A percentile compares a stretch with the other conserved stretches of the same genome.
These are phyloP conservation scores for Echinarachnius parma DNA, from an alignment of 53 echinoderm and acorn worm genomes.

Conservation along the genomic window DNA sequence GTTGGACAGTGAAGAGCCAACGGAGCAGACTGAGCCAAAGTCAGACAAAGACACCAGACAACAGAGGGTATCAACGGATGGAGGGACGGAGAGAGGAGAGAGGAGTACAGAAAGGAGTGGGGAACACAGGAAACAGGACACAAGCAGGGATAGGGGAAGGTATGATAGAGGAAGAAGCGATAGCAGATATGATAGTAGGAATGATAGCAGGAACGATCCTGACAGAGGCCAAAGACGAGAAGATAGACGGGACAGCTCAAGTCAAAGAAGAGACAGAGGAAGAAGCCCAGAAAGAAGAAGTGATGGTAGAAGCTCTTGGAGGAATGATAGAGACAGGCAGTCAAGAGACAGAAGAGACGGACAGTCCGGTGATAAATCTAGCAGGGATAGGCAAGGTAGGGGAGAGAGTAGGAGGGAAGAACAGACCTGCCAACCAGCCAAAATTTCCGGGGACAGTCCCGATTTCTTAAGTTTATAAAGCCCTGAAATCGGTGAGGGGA, in stretches of 20 bases:
- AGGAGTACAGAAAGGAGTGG: neutral
- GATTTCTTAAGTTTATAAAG: no score
- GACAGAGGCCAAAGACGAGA: neutral
- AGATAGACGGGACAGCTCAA: neutral
- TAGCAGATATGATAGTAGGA: neutral
- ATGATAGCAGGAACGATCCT: neutral
- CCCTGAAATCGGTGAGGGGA: no score
- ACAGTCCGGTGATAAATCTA: no score
- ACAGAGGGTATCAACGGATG: neutral
- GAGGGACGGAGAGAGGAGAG: neutral
- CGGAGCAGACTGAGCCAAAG: no score
- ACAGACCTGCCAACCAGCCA: no score
- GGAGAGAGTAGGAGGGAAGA: no score
- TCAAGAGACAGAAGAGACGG: neutral
- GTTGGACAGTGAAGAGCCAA: neutral
- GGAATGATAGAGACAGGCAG: neutral
- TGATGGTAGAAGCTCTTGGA: neutral
- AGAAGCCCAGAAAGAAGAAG: neutral
- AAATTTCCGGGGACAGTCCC: no score
- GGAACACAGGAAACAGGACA: neutral
- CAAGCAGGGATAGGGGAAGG: slow-evolving; percentile 10
- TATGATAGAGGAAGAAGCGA: slow-evolving; percentile 12
- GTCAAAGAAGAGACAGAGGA: neutral
- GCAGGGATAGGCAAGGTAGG: no score
- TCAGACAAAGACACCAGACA: no score